Conservation (phyloP, 1,140 invertebrate species). For the Hesperophylax magnus region DNA sequence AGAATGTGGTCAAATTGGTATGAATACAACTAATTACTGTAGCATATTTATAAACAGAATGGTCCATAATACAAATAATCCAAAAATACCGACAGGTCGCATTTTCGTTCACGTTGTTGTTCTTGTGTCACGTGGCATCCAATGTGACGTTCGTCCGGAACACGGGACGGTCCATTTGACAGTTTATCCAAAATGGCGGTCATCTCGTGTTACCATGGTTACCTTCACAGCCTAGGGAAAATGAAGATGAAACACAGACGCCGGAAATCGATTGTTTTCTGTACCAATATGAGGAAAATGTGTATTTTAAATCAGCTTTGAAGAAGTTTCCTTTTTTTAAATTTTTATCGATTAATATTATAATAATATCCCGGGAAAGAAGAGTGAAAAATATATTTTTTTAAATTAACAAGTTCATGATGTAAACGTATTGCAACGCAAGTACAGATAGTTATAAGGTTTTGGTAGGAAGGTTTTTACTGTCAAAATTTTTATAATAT, state of each 20-base stretch:
- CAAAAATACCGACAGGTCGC: neutral
- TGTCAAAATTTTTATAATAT: too few relatives aligned
- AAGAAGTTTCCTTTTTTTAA: too few relatives aligned
- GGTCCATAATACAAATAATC: neutral
- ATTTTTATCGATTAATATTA: too few relatives aligned
- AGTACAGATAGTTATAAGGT: too few relatives aligned
- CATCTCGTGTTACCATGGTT: neutral
- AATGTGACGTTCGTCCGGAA: neutral
- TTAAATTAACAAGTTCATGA: too few relatives aligned
- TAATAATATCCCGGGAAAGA: too few relatives aligned
- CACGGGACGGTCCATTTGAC: neutral
- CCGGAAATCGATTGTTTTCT: neutral
- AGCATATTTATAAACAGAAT: neutral
- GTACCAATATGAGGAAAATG: conserved; percentile 2
- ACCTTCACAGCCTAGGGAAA: neutral
- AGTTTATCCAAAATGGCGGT: conserved; percentile 19
- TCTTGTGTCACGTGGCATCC: neutral
- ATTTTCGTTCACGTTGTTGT: neutral
- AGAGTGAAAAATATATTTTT: too few relatives aligned
- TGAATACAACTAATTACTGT: neutral
- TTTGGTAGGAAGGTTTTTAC: too few relatives aligned
- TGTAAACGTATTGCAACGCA: too few relatives aligned
- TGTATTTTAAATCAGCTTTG: too few relatives aligned
- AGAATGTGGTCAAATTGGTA: neutral
- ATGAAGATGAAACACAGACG: neutral